Evolutionary conservation across 2,888 invertebrate genomes (phyloP), one percentile per base, ranked within the genome.

Genomic region (Scaptomyza flava): DNA sequence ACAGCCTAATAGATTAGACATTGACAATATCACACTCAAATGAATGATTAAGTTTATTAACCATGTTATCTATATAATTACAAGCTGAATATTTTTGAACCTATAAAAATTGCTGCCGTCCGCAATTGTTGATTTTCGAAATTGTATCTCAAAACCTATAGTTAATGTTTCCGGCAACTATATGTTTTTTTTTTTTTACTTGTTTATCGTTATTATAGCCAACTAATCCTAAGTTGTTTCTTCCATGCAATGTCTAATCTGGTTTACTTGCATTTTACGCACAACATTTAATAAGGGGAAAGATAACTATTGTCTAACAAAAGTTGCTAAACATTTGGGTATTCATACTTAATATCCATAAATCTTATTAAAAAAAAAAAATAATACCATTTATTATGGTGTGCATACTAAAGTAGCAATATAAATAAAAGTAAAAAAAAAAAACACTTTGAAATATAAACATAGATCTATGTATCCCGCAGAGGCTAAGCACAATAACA

Each of bases 61-160:
- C 57, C 23, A 23, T 23, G 23, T 23, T 23, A 23, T 23, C 4
- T 2, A 23, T 23, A 23, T 23, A 33, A 14, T 38, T 17, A 45
- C 11, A 4, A 23, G 23, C 36, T 27, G 1, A 27, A 36, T 38
- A 23, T n/a, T 23, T 52, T 51, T 8, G 14, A 27, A 17, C 23
- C 14, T 3, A 20, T 23, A 50, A 68, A 50, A 72, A 81, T 84
- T 77, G 81, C 81, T 87, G 87, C 81, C 81, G 81, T 81, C 81
- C 81, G 84, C 85, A 84, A 87, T 83, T 77, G 69, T 66, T 72
- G 30, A 48, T 45, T 46, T 45, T 43, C 5, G 6, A 57, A 41
- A 51, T 12, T 38, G 30, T 31, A 23, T 34, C 33, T 23, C 4
- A 2, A 23, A 12, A 14, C 11, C 30, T n/a, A 33, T 34, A 12